Base-by-base conservation (phyloP, 2,113 vertebrate genomes). In the Grammomys dolichurus region DNA sequence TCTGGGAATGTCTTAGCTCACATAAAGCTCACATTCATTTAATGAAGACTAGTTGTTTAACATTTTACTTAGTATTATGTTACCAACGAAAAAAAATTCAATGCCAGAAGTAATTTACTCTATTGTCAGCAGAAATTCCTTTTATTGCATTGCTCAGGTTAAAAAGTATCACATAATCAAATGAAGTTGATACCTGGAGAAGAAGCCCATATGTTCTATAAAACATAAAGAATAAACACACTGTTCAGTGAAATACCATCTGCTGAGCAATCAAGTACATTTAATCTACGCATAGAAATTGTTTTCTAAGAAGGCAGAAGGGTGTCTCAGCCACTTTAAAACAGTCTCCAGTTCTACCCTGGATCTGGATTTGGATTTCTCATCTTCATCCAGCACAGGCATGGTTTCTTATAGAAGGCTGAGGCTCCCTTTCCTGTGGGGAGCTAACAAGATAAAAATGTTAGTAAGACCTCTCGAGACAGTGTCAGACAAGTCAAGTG, bases 151-250 rank as follows among this genome's bases (percentile, higher is more conserved):
- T 91, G 28, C 65, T 87, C 48, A 94, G 20, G 82, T 95, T 96
- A 87, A 78, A 90, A 95, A 70, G 69, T 91, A 82, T 95, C 77
- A 91, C 67, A 80, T 89, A 96, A 95, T 97, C 89, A 95, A 97
- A 96, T 95, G 84, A 97, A 97, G 87, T 92, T 93, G 76, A 94
- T 87, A 76, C 63, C 67, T 91, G 67, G 60, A 87, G 70, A 96
- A 96, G 60, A 76, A 92, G 19, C n/a, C 92, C 76, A 94, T 91
- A 70, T 92, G 77, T 94, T 96, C 92, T 43, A 70, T 26, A 91
- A 69, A 96, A 81, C 67, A 86, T 78, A 82, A 96, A 96, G 89
- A 97, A 94, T 90, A 91, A 92, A 89, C 78, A 84, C 65, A 58
- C 86, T 95, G 43, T 97, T 95, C 93, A 86, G 14, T 91, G 90